phyloP scores from a whole-genome alignment of 2,113 vertebrate genomes.

The Dicrurus megarhynchus region DNA sequence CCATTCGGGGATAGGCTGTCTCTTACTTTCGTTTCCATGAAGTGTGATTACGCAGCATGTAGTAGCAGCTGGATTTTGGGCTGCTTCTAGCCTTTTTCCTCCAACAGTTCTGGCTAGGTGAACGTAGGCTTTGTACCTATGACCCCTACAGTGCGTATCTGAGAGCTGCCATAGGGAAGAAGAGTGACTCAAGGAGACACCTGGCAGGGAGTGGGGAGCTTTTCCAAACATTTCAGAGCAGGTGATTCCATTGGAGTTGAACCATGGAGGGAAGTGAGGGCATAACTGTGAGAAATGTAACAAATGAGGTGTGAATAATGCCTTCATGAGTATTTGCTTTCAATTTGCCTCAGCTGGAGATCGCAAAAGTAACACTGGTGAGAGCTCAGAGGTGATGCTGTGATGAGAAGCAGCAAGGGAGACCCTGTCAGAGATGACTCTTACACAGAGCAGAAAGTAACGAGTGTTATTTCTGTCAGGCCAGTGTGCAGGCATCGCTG shows the following conservation, averaged over 20 bases:
- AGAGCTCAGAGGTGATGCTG: neutral
- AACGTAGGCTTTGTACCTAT: neutral
- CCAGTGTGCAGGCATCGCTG: neutral
- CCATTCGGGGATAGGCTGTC: rapidly evolving
- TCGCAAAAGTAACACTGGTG: neutral
- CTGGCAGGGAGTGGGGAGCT: neutral
- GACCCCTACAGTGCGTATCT: rapidly evolving
- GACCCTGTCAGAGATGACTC: neutral
- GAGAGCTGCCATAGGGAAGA: neutral
- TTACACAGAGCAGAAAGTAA: neutral
- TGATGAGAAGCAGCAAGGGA: neutral
- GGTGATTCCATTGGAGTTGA: neutral
- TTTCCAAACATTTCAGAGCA: neutral
- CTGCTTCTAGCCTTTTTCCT: neutral
- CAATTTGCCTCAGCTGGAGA: neutral
- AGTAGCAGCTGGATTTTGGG: neutral
- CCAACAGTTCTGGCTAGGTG: neutral
- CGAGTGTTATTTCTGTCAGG: neutral
- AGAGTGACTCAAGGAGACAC: neutral
- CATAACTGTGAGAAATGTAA: neutral
- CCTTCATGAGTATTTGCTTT: neutral
- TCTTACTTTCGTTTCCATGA: neutral
- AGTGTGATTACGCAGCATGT: rapidly evolving
- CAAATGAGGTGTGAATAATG: neutral
- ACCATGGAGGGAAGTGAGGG: neutral